Percentiles rank a stretch among this genome's conserved stretches.
Conservation (phyloP, 2,113 vertebrate genomes). For the Perca flavescens region DNA sequence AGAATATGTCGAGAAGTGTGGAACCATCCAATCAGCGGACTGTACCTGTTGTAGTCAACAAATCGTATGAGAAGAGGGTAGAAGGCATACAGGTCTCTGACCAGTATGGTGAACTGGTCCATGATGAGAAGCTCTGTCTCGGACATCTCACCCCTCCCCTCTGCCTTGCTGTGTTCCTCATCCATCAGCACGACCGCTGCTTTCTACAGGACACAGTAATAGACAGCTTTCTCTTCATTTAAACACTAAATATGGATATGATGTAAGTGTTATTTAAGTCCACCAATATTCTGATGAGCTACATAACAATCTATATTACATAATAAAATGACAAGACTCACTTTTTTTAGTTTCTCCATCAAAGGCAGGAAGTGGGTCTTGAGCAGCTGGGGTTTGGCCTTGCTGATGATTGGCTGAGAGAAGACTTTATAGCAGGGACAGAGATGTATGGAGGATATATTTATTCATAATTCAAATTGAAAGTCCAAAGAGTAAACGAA, state of each 20-base stretch:
- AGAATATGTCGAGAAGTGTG: background rate
- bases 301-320: background rate
- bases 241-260: background rate
- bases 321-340: conserved; percentile 35
- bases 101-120: conserved; percentile 94
- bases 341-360: conserved; percentile 96
- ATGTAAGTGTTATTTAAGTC: background rate
- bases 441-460: background rate
- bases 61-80: conserved; percentile 97
- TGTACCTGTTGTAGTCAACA: conserved; percentile 96
- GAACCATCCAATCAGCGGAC: background rate
- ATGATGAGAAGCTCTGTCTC: conserved; percentile 96
- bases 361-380: conserved; percentile 96
- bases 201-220: conserved; percentile 81
- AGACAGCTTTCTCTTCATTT: background rate
- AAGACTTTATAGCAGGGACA: conserved; percentile 85
- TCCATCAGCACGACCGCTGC: conserved; percentile 92
- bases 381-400: conserved; percentile 92
- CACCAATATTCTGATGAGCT: background rate
- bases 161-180: conserved; percentile 94
- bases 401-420: conserved; percentile 98
- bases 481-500: too few species aligned
- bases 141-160: conserved; percentile 96
- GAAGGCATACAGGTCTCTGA: conserved; percentile 96
- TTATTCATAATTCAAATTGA: too few species aligned